Evolutionary conservation across 2,888 invertebrate species (phyloP).

Genomic region (Acleris emargana): DNA sequence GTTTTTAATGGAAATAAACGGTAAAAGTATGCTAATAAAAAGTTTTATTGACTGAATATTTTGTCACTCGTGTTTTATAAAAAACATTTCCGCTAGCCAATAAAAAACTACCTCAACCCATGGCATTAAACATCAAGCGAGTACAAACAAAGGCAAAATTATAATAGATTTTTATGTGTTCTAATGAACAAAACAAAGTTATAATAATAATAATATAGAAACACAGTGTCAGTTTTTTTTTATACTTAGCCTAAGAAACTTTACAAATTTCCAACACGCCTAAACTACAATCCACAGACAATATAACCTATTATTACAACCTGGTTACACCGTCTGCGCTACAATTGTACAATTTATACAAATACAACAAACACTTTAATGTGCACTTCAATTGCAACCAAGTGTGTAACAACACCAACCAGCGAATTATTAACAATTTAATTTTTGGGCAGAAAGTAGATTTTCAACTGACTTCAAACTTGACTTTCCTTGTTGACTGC

Average conservation of each 20-base stretch:
- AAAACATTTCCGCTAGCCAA: too few species aligned
- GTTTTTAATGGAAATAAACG: too few species aligned
- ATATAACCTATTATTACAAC: too few species aligned
- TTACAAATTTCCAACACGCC: conserved; percentile 21
- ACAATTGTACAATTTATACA: background rate
- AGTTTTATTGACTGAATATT: too few species aligned
- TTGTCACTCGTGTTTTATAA: too few species aligned
- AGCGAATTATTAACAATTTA: background rate
- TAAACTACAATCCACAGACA: conserved; percentile 12
- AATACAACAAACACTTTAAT: background rate
- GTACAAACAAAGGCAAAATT: too few species aligned
- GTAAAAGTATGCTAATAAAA: too few species aligned
- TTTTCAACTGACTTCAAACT: too few species aligned
- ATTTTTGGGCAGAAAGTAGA: background rate
- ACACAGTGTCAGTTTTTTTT: conserved; percentile 2
- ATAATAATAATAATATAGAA: background rate
- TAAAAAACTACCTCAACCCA: too few species aligned
- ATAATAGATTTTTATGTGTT: background rate
- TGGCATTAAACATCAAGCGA: too few species aligned
- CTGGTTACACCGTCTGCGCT: background rate
- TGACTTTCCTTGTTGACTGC: too few species aligned
- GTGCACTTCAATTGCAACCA: conserved; percentile 17
- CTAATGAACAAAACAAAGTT: background rate
- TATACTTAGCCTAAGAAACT: conserved; percentile 6
- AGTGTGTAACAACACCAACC: background rate